These are phyloP conservation scores for Marasmarcha lunaedactyla DNA, from an alignment of 2,888 invertebrate genomes.

Conservation along the genomic window DNA sequence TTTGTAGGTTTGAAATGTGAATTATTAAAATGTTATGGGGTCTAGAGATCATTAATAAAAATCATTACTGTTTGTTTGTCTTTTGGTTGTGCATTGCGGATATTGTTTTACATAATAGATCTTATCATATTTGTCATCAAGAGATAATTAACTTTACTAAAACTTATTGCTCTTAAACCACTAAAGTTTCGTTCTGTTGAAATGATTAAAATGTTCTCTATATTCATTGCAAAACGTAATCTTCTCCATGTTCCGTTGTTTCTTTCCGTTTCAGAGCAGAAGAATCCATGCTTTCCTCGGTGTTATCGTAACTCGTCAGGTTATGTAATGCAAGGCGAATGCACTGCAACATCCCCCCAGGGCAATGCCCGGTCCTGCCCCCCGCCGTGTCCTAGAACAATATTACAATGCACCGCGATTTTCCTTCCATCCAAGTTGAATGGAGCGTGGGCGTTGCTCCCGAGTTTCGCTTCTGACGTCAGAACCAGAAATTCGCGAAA, in stretches of 20 bases:
- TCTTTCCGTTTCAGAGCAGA: no score
- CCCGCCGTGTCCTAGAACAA: conserved; percentile 23
- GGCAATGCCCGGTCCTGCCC: conserved; percentile 40
- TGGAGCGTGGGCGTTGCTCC: conserved; percentile 37
- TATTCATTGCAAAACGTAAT: neutral
- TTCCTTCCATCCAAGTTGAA: conserved; percentile 38
- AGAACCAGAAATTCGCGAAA: neutral
- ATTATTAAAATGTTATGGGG: no score
- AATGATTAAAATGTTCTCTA: no score
- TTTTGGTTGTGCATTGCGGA: no score
- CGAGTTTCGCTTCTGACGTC: conserved; percentile 18
- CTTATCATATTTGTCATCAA: no score
- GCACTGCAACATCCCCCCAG: conserved; percentile 34
- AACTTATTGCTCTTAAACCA: no score
- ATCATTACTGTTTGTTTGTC: no score
- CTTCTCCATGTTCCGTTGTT: neutral
- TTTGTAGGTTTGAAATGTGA: no score
- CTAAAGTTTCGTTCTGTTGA: no score
- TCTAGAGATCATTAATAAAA: no score
- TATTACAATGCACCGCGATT: conserved; percentile 33
- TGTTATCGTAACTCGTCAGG: conserved; percentile 20
- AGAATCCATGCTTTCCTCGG: neutral
- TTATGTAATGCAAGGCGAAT: conserved; percentile 41
- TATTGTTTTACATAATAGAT: no score
- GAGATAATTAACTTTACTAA: no score